These are phyloP conservation scores for Drosophila seguyi DNA, from an alignment of 1,140 invertebrate genomes.

Conservation along the genomic window DNA sequence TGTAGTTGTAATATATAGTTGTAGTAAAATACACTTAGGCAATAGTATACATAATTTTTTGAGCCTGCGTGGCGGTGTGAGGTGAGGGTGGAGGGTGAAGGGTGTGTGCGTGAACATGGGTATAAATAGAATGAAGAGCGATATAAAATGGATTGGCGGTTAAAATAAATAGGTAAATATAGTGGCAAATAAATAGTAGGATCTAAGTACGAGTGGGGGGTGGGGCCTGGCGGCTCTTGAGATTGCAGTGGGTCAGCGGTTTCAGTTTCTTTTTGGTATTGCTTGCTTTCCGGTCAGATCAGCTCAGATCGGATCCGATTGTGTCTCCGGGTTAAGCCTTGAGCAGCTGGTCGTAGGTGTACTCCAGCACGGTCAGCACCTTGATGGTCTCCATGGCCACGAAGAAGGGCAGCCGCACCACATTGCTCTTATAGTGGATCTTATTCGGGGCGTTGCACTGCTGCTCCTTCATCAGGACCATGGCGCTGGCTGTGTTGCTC, in stretches of 20 bases:
- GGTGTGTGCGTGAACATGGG: conserved; percentile 7
- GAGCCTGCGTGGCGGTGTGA: conserved; percentile 39
- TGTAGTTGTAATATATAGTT: conserved; percentile 9
- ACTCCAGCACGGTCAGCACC: conserved; percentile 31
- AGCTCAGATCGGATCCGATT: not conserved
- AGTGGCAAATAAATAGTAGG: conserved; percentile 31
- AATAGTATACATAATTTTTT: conserved; percentile 26
- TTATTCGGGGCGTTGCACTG: not conserved
- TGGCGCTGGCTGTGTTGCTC: conserved; percentile 22
- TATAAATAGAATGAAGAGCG: conserved; percentile 32
- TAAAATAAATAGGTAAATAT: conserved; percentile 7
- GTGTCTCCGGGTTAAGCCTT: not conserved
- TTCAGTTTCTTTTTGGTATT: conserved; percentile 34
- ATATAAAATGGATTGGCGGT: conserved; percentile 16
- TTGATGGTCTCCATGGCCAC: conserved; percentile 29
- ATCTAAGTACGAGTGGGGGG: conserved; percentile 10
- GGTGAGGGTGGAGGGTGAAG: conserved; percentile 6
- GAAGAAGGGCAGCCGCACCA: not conserved
- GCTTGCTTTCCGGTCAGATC: not conserved
- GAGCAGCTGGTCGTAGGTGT: conserved; percentile 29
- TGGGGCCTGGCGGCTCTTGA: conserved; percentile 11
- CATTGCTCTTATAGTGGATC: not conserved
- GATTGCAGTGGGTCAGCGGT: conserved; percentile 21
- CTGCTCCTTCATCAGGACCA: not conserved
- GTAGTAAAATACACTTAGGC: conserved; percentile 23